A percentile compares a stretch with the other conserved stretches of the same genome.
Conservation (phyloP, 2,113 vertebrate genomes). For the Labeo rohita region DNA sequence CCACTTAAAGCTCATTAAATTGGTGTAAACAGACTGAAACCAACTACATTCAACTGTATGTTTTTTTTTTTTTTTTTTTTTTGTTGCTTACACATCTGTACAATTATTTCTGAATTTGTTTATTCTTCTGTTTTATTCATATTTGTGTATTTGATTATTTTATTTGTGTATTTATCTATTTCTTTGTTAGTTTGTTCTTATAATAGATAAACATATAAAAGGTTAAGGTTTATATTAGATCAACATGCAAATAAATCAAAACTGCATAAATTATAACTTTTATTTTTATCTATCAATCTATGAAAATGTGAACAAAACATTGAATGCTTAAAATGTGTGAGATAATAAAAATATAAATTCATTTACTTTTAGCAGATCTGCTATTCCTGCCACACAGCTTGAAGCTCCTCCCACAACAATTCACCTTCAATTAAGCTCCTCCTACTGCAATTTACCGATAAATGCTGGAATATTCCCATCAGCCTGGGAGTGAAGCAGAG, state of each 20-base stretch:
- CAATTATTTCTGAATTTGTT: too few relatives aligned
- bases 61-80: too few relatives aligned
- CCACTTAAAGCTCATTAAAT: not conserved
- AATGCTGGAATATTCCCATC: not conserved
- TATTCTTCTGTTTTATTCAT: too few relatives aligned
- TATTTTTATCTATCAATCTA: not conserved
- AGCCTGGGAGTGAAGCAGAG: not conserved
- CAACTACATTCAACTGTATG: too few relatives aligned
- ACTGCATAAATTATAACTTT: not conserved
- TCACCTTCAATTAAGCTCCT: too few relatives aligned
- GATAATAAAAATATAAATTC: not conserved
- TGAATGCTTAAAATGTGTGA: not conserved
- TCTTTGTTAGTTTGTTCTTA: not conserved
- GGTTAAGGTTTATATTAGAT: too few relatives aligned
- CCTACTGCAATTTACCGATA: not conserved
- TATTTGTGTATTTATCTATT: too few relatives aligned
- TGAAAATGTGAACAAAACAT: not conserved
- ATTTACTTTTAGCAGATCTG: not conserved
- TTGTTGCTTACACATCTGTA: too few relatives aligned
- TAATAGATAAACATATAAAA: too few relatives aligned
- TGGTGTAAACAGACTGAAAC: too few relatives aligned
- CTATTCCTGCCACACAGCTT: not conserved
- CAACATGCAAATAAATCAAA: too few relatives aligned
- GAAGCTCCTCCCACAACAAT: not conserved
- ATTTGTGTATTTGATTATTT: too few relatives aligned